Evolutionary conservation across 92 coral and sea anemone genomes (phyloP).

Genomic region (Palythoa grandiflora): DNA sequence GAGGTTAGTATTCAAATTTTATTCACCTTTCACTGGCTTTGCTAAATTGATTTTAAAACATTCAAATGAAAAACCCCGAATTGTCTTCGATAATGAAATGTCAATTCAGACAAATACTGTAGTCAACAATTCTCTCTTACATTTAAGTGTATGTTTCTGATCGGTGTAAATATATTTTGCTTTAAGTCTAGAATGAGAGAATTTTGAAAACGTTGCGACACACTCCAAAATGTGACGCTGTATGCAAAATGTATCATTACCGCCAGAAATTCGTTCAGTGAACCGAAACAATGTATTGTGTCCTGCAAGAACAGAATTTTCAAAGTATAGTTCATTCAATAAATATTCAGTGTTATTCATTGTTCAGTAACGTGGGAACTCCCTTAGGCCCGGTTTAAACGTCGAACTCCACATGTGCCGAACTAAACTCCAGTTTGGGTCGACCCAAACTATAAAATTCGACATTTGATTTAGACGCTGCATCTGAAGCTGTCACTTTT

Average conservation of each 20-base stretch:
- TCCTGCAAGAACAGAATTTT: background rate
- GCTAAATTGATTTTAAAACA: background rate
- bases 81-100: too few species aligned
- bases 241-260: background rate
- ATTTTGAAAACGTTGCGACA: background rate
- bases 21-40: background rate
- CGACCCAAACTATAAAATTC: too few species aligned
- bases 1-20: slow-evolving; percentile 2
- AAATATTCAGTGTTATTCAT: too few species aligned
- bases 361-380: too few species aligned
- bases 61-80: background rate
- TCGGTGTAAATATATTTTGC: background rate
- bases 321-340: background rate
- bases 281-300: background rate
- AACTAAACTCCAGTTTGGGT: too few species aligned
- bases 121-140: background rate
- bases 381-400: too few species aligned
- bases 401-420: too few species aligned
- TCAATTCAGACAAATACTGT: background rate
- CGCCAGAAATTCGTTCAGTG: background rate
- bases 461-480: too few species aligned
- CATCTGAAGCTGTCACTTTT: too few species aligned
- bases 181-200: background rate
- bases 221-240: background rate
- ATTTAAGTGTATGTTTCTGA: background rate